Base-by-base conservation (phyloP, 2,888 invertebrate species). In the Platycnemis pennipes region DNA sequence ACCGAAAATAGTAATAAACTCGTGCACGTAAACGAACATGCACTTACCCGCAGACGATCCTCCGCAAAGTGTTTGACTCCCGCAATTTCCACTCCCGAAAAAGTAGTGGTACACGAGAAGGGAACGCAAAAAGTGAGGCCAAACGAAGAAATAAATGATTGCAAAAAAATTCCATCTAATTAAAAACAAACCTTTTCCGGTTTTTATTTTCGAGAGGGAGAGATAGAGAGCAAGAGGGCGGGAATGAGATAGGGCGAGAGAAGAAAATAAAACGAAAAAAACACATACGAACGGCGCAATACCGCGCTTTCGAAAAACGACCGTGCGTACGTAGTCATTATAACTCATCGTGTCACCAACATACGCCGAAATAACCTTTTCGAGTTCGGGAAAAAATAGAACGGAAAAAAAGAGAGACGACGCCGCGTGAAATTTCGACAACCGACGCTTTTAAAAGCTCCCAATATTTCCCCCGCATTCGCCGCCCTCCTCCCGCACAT, bases 281-380 rank as follows among this genome's bases (percentile, higher is more conserved):
- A 69, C 31, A 53, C 49, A 49, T 31, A 31, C 49, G 37, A 63
- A 22, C 42, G 69, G 63, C 91, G 91, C 56, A 91, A 91, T 63
- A 91, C 44, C 63, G 37, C 91, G 91, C 63, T 91, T 63, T 63
- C 63, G 44, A 77, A 63, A 91, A 91, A 91, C 91, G 91, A 91
- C 77, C 77, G 91, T 91, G 91, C 91, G 91, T 91, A 44, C 91
- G 91, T 91, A 91, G 91, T 91, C 91, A 91, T 91, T 91, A 91
- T 91, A 91, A 63, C 91, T 91, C 91, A 63, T 91, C 91, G 91
- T 91, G 91, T 91, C 91, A 91, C 69, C 91, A 91, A 91, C 91
- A 91, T 91, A 63, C 91, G 63, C 91, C 77, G 44, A 63, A 91
- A 91, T 91, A 91, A 91, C 91, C 91, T 63, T 91, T 91, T 77